A percentile compares a stretch with the other conserved stretches of the same genome.
phyloP scores from a whole-genome alignment of 2,113 vertebrate species.

The Dipodomys stephensi region DNA sequence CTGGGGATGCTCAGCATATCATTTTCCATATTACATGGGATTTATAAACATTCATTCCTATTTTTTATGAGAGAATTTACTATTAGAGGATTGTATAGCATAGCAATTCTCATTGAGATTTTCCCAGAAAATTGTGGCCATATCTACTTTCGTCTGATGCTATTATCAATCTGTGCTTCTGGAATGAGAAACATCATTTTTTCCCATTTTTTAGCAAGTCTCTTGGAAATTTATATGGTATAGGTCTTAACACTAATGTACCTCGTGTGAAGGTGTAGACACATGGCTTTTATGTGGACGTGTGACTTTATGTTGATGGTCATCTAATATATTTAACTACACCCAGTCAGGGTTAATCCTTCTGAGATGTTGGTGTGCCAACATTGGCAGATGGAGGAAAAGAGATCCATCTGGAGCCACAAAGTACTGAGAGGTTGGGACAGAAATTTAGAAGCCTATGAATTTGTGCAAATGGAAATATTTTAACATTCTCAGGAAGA shows the following conservation, averaged over 20 bases:
- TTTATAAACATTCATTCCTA: too few relatives aligned
- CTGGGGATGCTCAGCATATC: too few relatives aligned
- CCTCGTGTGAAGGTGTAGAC: not conserved
- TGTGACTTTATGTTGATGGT: constrained; percentile 17
- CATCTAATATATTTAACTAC: constrained; percentile 50
- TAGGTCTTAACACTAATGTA: not conserved
- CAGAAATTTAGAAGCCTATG: constrained; percentile 20
- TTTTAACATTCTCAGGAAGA: constrained; percentile 11
- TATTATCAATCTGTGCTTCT: not conserved
- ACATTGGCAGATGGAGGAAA: constrained; percentile 48
- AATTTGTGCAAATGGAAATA: not conserved
- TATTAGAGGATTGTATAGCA: too few relatives aligned
- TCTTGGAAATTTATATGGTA: not conserved
- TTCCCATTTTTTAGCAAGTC: not conserved
- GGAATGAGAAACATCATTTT: not conserved
- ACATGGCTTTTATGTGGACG: constrained; percentile 14
- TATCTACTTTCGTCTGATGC: not conserved
- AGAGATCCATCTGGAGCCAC: constrained; percentile 37
- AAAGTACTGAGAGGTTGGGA: not conserved
- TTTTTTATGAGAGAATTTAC: too few relatives aligned
- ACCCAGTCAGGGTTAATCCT: not conserved
- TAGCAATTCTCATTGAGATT: not conserved
- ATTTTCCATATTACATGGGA: too few relatives aligned
- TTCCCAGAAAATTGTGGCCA: not conserved
- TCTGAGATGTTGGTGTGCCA: constrained; percentile 37